These are phyloP conservation scores for Myrmecophaga tridactyla DNA, from an alignment of 2,113 vertebrate genomes.

Conservation along the genomic window DNA sequence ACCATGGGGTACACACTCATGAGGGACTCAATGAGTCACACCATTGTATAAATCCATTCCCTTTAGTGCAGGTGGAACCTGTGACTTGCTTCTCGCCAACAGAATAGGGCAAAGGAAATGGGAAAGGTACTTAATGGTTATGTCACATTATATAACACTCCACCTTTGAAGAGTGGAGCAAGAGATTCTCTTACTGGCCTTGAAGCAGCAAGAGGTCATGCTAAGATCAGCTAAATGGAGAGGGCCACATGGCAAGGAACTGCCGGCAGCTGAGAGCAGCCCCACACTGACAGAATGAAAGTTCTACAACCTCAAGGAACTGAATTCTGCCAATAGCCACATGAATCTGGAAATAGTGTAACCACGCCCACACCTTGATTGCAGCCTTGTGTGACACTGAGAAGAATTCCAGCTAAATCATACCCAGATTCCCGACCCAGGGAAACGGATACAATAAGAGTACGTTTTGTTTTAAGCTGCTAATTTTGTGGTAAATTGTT, in stretches of 20 bases:
- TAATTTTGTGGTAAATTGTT: neutral
- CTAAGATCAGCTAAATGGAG: neutral
- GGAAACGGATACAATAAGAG: slow-evolving; percentile 10
- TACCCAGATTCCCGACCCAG: neutral
- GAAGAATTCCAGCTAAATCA: neutral
- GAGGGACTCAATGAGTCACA: neutral
- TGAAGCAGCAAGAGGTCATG: neutral
- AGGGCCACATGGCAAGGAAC: neutral
- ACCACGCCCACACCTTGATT: neutral
- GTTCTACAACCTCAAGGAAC: neutral
- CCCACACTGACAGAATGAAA: slow-evolving; percentile 11
- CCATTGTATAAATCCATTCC: neutral
- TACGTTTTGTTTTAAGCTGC: neutral
- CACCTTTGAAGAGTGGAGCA: slow-evolving; percentile 6
- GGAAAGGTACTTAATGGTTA: neutral
- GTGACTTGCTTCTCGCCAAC: neutral
- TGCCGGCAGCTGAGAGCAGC: neutral
- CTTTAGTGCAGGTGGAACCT: neutral
- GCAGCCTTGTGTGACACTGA: neutral
- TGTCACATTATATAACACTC: neutral
- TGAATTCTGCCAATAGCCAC: neutral
- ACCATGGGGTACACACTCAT: neutral
- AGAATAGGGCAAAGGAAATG: neutral
- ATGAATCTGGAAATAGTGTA: neutral
- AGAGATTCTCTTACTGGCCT: neutral